Conservation (phyloP, 1,140 invertebrate species). For the Temnothorax nylanderi region DNA sequence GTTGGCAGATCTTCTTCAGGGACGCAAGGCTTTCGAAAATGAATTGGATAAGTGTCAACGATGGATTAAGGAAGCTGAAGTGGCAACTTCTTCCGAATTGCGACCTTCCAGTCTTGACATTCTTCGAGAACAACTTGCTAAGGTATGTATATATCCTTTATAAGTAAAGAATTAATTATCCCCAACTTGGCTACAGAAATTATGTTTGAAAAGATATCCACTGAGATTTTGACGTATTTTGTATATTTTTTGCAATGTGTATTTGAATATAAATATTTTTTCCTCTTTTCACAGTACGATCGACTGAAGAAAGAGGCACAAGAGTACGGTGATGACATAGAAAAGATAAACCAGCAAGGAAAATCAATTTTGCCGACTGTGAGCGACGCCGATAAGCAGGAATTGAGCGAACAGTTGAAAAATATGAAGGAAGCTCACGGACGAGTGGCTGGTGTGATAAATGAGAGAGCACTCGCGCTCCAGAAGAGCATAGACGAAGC, state of each 20-base stretch:
- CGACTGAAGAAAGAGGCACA: conserved; percentile 92
- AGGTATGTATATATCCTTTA: conserved; percentile 82
- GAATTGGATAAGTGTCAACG: conserved; percentile 92
- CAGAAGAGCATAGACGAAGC: conserved; percentile 92
- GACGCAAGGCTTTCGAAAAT: conserved; percentile 92
- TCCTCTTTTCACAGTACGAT: conserved; percentile 87
- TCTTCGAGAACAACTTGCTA: conserved; percentile 93
- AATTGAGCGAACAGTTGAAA: conserved; percentile 92
- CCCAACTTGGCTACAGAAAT: not conserved
- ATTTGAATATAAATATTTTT: not conserved
- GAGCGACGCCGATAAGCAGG: conserved; percentile 94
- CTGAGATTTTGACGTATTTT: not conserved
- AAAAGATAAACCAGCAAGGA: conserved; percentile 91
- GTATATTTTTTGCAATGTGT: not conserved
- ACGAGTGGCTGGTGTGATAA: conserved; percentile 90
- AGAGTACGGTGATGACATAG: conserved; percentile 89
- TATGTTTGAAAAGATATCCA: not conserved
- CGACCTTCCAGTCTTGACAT: conserved; percentile 92
- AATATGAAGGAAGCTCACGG: conserved; percentile 91
- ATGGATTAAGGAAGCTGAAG: conserved; percentile 95
- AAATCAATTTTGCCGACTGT: conserved; percentile 92
- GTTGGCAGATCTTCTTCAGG: conserved; percentile 90
- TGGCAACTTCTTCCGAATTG: conserved; percentile 92
- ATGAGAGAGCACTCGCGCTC: conserved; percentile 90
- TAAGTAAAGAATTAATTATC: not conserved